Percentiles rank a stretch among this genome's conserved stretches.
Evolutionary conservation across 1,140 invertebrate genomes (phyloP).

Genomic region (Melitaea cinxia): DNA sequence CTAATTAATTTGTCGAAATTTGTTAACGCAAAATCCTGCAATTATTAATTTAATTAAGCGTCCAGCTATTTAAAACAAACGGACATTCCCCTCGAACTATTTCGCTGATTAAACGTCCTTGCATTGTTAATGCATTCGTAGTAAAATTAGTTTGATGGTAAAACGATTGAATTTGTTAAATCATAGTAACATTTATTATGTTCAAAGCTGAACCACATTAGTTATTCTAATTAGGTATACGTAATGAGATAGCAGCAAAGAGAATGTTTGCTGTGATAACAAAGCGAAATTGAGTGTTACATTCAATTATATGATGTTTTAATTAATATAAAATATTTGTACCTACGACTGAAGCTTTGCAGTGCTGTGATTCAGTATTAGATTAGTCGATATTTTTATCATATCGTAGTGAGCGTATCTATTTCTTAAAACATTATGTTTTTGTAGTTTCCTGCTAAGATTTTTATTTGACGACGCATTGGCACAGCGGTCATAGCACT

Average conservation of each 20-base stretch:
- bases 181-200: slow-evolving; percentile 12
- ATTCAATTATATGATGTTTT: slow-evolving; percentile 32
- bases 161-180: slow-evolving; percentile 3
- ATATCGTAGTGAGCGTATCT: too few species aligned
- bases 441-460: too few species aligned
- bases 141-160: not conserved
- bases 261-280: slow-evolving; percentile 30
- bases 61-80: not conserved
- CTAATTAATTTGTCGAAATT: too few species aligned
- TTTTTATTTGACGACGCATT: too few species aligned
- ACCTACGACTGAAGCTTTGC: slow-evolving; percentile 2
- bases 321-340: slow-evolving; percentile 28
- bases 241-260: slow-evolving; percentile 34
- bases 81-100: not conserved
- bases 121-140: not conserved
- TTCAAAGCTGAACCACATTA: slow-evolving; percentile 27
- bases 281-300: slow-evolving; percentile 28
- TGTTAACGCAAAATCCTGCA: too few species aligned
- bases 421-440: too few species aligned
- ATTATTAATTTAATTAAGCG: too few species aligned
- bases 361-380: not conserved
- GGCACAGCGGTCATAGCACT: too few species aligned
- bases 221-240: slow-evolving; percentile 31
- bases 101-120: not conserved
- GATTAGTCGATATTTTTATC: not conserved